Percentiles rank a stretch among this genome's conserved stretches.
phyloP scores from a whole-genome alignment of 2,888 invertebrate species.

The Hetaerina titia region DNA sequence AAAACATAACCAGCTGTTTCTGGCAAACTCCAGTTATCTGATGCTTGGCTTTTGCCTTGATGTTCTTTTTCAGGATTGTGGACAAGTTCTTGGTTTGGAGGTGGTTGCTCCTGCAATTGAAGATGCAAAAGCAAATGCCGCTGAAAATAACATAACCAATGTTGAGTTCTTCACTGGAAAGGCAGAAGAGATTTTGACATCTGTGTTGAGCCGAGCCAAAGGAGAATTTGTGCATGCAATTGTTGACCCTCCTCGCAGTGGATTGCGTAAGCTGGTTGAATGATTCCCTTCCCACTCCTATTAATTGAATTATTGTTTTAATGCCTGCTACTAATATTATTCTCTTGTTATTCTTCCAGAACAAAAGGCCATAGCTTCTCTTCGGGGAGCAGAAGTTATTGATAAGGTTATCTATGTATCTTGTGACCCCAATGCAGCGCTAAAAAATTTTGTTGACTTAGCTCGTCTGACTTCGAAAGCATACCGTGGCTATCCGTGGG shows the following conservation, averaged over 20 bases:
- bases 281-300: neutral
- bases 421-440: constrained; percentile 91
- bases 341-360: constrained; percentile 79
- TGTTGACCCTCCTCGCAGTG: constrained; percentile 98
- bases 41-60: neutral
- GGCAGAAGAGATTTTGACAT: constrained; percentile 92
- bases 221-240: constrained; percentile 89
- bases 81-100: constrained; percentile 94
- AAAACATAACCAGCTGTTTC: too few species aligned
- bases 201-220: constrained; percentile 82
- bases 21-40: too few species aligned
- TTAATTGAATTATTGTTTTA: neutral
- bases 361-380: constrained; percentile 86
- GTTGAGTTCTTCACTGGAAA: constrained; percentile 93
- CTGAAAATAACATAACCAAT: constrained; percentile 87
- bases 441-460: constrained; percentile 91
- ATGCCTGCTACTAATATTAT: neutral
- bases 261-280: constrained; percentile 85
- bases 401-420: constrained; percentile 93
- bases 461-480: constrained; percentile 91
- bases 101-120: constrained; percentile 90
- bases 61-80: constrained; percentile 81
- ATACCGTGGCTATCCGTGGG: constrained; percentile 89
- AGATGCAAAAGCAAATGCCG: constrained; percentile 94
- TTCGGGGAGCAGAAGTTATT: constrained; percentile 88